Percentiles rank a stretch among this genome's conserved stretches.
Conservation (phyloP, 1,140 invertebrate genomes). For the Anagrus nilaparvatae region DNA sequence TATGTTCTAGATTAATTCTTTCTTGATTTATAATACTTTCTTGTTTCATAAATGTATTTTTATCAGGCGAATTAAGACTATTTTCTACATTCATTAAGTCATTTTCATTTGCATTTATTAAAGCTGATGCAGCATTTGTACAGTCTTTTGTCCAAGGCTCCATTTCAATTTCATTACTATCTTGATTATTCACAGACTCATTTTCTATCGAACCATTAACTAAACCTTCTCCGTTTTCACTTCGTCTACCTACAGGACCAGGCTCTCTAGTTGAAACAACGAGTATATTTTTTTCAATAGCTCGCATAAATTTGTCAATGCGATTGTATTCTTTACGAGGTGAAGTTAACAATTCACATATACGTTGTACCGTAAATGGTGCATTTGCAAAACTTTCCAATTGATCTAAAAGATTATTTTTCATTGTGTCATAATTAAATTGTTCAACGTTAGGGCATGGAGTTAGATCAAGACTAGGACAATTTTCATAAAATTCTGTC, state of each 20-base stretch:
- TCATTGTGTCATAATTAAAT: slow-evolving; percentile 85
- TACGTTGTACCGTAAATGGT: slow-evolving; percentile 91
- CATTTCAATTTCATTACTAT: slow-evolving; percentile 35
- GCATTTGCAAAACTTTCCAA: slow-evolving; percentile 77
- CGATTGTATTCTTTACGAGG: slow-evolving; percentile 91
- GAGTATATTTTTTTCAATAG: slow-evolving; percentile 87
- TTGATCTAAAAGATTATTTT: slow-evolving; percentile 70
- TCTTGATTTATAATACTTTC: no score
- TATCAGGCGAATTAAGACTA: slow-evolving; percentile 3
- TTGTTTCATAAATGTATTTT: slow-evolving; percentile 12
- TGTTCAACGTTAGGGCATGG: slow-evolving; percentile 81
- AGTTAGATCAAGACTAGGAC: slow-evolving; percentile 61
- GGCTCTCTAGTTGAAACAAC: slow-evolving; percentile 93
- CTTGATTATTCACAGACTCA: slow-evolving; percentile 21
- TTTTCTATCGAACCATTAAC: slow-evolving; percentile 44
- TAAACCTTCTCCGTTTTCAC: slow-evolving; percentile 57
- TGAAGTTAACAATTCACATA: slow-evolving; percentile 84
- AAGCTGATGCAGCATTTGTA: slow-evolving; percentile 20
- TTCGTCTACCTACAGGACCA: slow-evolving; percentile 46
- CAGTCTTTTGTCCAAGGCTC: slow-evolving; percentile 39
- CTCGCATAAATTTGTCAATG: slow-evolving; percentile 93
- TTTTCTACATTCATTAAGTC: slow-evolving; percentile 14
- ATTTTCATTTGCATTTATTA: slow-evolving; percentile 20
- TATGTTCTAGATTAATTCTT: slow-evolving; percentile 12
- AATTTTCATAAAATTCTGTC: slow-evolving; percentile 73